Evolutionary conservation across 2,797 vertebrate species (phyloP), one percentile per base, ranked within the genome.

Genomic region (Anguilla pacifica): DNA sequence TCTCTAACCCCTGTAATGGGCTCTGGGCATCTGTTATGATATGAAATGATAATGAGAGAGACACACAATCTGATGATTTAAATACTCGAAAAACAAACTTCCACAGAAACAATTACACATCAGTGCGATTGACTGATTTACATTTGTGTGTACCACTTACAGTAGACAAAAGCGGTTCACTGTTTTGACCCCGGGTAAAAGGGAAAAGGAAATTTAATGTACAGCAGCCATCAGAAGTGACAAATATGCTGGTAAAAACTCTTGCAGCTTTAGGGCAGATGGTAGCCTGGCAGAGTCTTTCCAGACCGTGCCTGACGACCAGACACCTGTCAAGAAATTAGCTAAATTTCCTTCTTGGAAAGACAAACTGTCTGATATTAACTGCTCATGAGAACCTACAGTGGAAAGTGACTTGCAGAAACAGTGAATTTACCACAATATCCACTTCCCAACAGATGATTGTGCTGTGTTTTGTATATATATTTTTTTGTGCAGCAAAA

Each of bases 51-150:
- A 74, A 84, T 72, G 61, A 84, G 39, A 67, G 35, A 13, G 82
- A 77, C 83, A 79, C 67, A 67, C 67, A 59, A 82, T 77, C n/a
- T 57, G 67, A 84, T 85, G 13, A 77, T 85, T 88, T 84, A 25
- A 85, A 79, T 85, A 84, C 51, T 88, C 49, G 9, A 77, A 85
- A 84, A 88, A 85, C 83, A 88, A 77, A 85, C 53, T 84, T 53
- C 72, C 51, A 74, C 82, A 77, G 67, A 74, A 67, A 77, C 83
- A 88, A 57, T 72, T 85, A 51, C 83, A 28, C 53, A 39, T 84
- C 28, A 57, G 64, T 43, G 64, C 53, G 83, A 61, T 53, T 77
- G 83, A 25, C 51, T 46, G 83, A 88, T 85, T 85, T 85, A 85
- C 83, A 84, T 84, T 74, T 43, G 51, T 72, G 64, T 49, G 67